Evolutionary conservation across 2,113 vertebrate species (phyloP), one percentile per base, ranked within the genome.

Genomic region (Daboia siamensis): DNA sequence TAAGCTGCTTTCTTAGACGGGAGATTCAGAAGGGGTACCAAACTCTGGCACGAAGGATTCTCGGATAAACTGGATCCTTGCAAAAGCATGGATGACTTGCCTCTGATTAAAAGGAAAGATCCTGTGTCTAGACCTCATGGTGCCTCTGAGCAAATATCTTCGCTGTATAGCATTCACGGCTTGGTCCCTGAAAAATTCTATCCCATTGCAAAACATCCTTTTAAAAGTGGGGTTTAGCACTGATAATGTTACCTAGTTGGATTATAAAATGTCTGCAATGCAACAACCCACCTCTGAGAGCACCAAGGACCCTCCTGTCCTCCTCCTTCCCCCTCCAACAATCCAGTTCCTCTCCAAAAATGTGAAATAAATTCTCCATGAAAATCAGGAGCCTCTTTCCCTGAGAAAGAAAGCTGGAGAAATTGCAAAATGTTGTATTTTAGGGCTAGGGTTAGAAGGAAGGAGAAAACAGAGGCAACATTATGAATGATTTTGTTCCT

Each of bases 1-100:
- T 0, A 13, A 55, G 57, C 17, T 0, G 0, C 61, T 26, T 51
- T 3, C 59, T 39, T 21, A 8, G 21, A 21, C 33, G 4, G 64
- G 15, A 3, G 52, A 10, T n/a, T 48, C n/a, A 48, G 46, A 46
- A 51, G n/a, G 0, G 12, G 8, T 24, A 21, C 0, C 0, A 13
- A 29, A 3, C 44, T 51, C 21, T 9, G 6, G 7, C 1, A 29
- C 0, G 20, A 80, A 48, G 46, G 17, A 44, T 12, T 39, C 64
- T 39, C 29, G 2, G 46, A 24, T 39, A 21, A 46, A 1, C 11
- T 24, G 52, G 52, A 10, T 57, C 8, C 54, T 61, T 89, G 23
- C 12, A 61, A 17, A 90, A 84, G 64, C 51, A 44, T 17, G 74
- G 21, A 12, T 56, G 74, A 29, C 57, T n/a, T 46, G 54, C 13